Evolutionary conservation across 2,888 invertebrate genomes (phyloP).

Genomic region (Ormia ochracea): DNA sequence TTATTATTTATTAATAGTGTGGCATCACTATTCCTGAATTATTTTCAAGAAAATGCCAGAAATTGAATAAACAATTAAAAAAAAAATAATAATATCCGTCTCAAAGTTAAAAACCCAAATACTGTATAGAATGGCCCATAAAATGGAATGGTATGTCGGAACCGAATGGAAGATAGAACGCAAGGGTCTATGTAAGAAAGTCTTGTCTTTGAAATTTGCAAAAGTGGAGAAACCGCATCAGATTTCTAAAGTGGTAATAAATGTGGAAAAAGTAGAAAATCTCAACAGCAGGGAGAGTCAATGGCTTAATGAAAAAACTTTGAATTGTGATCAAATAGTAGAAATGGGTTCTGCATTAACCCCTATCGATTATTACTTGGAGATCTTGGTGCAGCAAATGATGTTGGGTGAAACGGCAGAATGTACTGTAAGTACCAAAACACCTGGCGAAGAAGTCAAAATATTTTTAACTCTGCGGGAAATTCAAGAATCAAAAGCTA

Average conservation of each 20-base stretch:
- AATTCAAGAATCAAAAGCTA: constrained; percentile 75
- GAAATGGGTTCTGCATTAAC: constrained; percentile 77
- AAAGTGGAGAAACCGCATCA: constrained; percentile 72
- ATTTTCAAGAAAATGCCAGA: too few species aligned
- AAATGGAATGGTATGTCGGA: constrained; percentile 75
- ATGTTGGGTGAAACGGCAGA: constrained; percentile 76
- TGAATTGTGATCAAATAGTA: constrained; percentile 35
- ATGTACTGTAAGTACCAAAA: constrained; percentile 75
- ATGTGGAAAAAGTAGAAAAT: constrained; percentile 67
- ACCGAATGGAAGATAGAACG: constrained; percentile 68
- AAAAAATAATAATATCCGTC: neutral
- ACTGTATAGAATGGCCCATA: constrained; percentile 22
- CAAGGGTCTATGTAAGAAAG: constrained; percentile 73
- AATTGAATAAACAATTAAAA: neutral
- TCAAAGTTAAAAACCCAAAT: neutral
- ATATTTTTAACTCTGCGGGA: constrained; percentile 75
- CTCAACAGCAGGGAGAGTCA: constrained; percentile 67
- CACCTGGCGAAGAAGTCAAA: constrained; percentile 62
- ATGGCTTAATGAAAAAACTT: constrained; percentile 61
- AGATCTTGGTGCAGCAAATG: constrained; percentile 78
- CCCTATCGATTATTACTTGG: constrained; percentile 77
- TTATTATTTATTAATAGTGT: too few species aligned
- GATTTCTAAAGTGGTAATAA: constrained; percentile 70
- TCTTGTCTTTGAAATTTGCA: constrained; percentile 67
- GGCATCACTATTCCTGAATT: too few species aligned